phyloP scores from a whole-genome alignment of 2,888 invertebrate species.

The Oscheius sp. region DNA sequence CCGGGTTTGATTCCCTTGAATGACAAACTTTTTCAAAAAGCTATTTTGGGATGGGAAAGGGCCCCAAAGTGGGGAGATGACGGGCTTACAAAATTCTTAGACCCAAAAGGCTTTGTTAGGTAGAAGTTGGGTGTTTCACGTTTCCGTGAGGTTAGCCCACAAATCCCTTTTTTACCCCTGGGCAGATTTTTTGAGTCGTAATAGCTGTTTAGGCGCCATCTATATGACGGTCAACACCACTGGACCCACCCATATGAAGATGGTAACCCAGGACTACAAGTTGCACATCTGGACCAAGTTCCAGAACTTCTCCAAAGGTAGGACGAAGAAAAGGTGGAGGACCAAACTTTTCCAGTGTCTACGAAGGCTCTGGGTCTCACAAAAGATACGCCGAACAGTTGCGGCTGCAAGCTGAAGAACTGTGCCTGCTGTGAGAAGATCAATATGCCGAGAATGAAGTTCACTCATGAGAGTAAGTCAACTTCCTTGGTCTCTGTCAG shows the following conservation, averaged over 20 bases:
- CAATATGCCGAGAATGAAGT: constrained; percentile 57
- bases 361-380: background rate
- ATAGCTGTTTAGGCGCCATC: background rate
- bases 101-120: no score
- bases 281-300: constrained; percentile 28
- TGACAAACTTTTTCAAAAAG: no score
- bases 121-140: no score
- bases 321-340: background rate
- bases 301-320: constrained; percentile 1
- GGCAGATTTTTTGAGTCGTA: no score
- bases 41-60: no score
- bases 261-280: constrained; percentile 29
- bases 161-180: no score
- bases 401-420: constrained; percentile 65
- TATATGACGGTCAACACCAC: background rate
- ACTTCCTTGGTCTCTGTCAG: no score
- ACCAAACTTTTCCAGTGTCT: background rate
- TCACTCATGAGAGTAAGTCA: constrained; percentile 60
- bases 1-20: no score
- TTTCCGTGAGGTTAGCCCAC: no score
- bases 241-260: background rate
- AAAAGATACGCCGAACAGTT: constrained; percentile 49
- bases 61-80: no score
- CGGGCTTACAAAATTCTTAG: no score
- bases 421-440: constrained; percentile 73